These are phyloP conservation scores for Drepana falcataria DNA, from an alignment of 2,888 invertebrate genomes.

Conservation along the genomic window DNA sequence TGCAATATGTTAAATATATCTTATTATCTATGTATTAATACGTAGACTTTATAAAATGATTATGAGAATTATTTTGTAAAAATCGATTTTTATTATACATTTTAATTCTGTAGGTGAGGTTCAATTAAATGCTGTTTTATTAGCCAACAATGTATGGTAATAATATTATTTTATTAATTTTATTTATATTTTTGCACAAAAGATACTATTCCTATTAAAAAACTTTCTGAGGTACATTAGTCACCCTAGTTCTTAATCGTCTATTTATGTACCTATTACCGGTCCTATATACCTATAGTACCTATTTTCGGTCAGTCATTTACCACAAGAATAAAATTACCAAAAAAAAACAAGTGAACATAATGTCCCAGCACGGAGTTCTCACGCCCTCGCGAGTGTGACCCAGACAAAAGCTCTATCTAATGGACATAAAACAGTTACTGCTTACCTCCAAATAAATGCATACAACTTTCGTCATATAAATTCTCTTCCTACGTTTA, in stretches of 20 bases:
- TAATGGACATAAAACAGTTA: conserved; percentile 53
- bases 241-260: too few relatives aligned
- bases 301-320: conserved; percentile 16
- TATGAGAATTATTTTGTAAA: too few relatives aligned
- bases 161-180: too few relatives aligned
- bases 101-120: too few relatives aligned
- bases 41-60: background rate
- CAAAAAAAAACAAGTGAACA: conserved; percentile 32
- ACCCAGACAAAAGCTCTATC: conserved; percentile 34
- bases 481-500: conserved; percentile 38
- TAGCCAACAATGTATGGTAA: too few relatives aligned
- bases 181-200: too few relatives aligned
- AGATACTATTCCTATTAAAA: too few relatives aligned
- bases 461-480: conserved; percentile 34
- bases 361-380: conserved; percentile 25
- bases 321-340: conserved; percentile 21
- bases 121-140: too few relatives aligned
- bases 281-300: too few relatives aligned
- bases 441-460: conserved; percentile 47
- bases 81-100: too few relatives aligned
- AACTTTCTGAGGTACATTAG: too few relatives aligned
- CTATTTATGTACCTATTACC: background rate
- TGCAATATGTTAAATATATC: conserved; percentile 11
- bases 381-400: conserved; percentile 28
- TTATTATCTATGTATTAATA: conserved; percentile 2